Percentiles rank a stretch among this genome's conserved stretches.
Evolutionary conservation across 2,797 vertebrate genomes (phyloP).

Genomic region (Amniataba percoides): DNA sequence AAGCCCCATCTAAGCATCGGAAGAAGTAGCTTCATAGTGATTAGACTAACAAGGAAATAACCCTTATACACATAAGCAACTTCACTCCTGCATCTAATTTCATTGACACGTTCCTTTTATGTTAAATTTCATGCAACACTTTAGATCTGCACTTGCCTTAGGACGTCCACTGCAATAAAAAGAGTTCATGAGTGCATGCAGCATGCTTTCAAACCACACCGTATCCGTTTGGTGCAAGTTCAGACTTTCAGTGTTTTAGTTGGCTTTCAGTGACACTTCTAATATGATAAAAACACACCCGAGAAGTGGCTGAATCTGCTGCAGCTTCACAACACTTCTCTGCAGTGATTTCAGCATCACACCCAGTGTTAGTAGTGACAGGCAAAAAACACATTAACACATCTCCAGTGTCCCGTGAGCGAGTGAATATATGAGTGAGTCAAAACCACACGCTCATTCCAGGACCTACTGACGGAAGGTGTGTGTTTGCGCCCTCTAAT

Average conservation of each 20-base stretch:
- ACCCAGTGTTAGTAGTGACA: slow-evolving; percentile 74
- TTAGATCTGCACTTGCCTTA: slow-evolving; percentile 13
- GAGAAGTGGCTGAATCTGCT: slow-evolving; percentile 14
- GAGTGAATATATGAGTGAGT: slow-evolving; percentile 70
- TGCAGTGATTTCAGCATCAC: slow-evolving; percentile 19
- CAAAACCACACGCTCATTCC: slow-evolving; percentile 67
- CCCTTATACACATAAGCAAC: neutral
- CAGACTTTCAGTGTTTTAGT: slow-evolving; percentile 39
- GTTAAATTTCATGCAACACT: slow-evolving; percentile 20
- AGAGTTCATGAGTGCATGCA: slow-evolving; percentile 70
- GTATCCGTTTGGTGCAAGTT: slow-evolving; percentile 32
- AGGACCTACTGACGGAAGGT: slow-evolving; percentile 78
- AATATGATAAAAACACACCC: slow-evolving; percentile 8
- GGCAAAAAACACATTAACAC: slow-evolving; percentile 30
- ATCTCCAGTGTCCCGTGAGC: slow-evolving; percentile 35
- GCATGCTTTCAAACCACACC: slow-evolving; percentile 76
- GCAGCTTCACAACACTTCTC: neutral
- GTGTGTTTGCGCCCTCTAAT: slow-evolving; percentile 75
- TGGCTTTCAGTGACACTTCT: slow-evolving; percentile 17
- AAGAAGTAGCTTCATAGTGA: neutral
- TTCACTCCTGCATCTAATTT: neutral
- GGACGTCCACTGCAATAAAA: slow-evolving; percentile 15
- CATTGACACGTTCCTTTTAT: neutral
- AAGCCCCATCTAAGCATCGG: neutral
- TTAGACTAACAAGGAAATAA: neutral